Conservation (phyloP, 2,888 invertebrate species). For the Eledone cirrhosa region DNA sequence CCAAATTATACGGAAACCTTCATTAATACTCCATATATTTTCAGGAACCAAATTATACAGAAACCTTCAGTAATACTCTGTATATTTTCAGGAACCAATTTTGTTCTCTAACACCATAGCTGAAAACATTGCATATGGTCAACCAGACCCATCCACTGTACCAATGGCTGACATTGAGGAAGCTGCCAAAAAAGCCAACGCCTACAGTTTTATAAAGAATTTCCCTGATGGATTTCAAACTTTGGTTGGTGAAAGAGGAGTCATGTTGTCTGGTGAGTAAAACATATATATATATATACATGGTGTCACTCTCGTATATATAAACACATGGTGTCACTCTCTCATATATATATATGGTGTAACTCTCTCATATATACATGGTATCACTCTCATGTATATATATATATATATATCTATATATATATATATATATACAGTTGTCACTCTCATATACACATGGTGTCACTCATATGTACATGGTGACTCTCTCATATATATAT, state of each 20-base stretch:
- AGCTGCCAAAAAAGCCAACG: slow-evolving; percentile 85
- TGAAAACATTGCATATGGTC: slow-evolving; percentile 82
- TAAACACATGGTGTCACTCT: too few species aligned
- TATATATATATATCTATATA: too few species aligned
- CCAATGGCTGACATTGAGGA: slow-evolving; percentile 72
- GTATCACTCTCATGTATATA: too few species aligned
- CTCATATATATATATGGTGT: too few species aligned
- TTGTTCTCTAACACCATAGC: slow-evolving; percentile 89
- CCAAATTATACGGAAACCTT: slow-evolving; percentile 73
- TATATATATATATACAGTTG: too few species aligned
- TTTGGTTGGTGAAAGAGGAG: slow-evolving; percentile 87
- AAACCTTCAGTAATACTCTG: not conserved
- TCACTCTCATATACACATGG: too few species aligned
- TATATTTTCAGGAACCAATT: slow-evolving; percentile 81
- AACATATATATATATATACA: too few species aligned
- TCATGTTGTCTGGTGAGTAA: slow-evolving; percentile 81
- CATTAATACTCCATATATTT: slow-evolving; percentile 43
- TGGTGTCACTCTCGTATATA: too few species aligned
- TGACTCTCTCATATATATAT: too few species aligned
- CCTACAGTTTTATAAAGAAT: slow-evolving; percentile 78
- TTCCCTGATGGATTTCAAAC: slow-evolving; percentile 81
- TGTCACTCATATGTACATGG: too few species aligned
- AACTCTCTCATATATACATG: too few species aligned
- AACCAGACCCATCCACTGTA: slow-evolving; percentile 68
- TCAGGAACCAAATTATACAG: slow-evolving; percentile 79